Conservation (phyloP, 2,797 vertebrate genomes). For the Nyctibius grandis region DNA sequence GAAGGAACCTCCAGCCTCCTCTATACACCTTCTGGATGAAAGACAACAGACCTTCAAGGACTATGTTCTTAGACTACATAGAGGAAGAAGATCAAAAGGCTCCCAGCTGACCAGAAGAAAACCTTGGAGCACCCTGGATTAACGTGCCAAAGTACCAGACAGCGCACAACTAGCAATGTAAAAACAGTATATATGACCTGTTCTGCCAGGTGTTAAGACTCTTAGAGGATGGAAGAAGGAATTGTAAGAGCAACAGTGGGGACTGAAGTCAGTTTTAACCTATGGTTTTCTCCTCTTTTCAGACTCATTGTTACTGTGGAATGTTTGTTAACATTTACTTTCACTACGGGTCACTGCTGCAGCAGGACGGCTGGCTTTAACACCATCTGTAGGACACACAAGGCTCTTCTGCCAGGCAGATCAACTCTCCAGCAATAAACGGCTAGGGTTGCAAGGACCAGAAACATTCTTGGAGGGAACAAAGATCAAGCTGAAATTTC, state of each 20-base stretch:
- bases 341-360: neutral
- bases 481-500: neutral
- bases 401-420: neutral
- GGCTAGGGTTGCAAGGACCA: neutral
- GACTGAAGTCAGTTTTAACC: neutral
- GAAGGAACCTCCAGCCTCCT: neutral
- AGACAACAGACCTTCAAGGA: neutral
- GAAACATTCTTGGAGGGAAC: neutral
- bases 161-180: neutral
- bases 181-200: too few species aligned
- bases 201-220: neutral
- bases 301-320: neutral
- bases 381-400: too few species aligned
- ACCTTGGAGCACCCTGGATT: neutral
- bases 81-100: neutral
- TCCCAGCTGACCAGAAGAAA: neutral
- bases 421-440: neutral
- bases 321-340: neutral
- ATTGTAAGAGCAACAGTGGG: neutral
- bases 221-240: neutral
- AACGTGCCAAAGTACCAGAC: neutral
- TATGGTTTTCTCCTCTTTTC: neutral
- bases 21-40: neutral
- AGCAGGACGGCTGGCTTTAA: neutral
- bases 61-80: neutral